Evolutionary conservation across 1,140 invertebrate species (phyloP), one percentile per base, ranked within the genome.

Genomic region (Marisa cornuarietis): DNA sequence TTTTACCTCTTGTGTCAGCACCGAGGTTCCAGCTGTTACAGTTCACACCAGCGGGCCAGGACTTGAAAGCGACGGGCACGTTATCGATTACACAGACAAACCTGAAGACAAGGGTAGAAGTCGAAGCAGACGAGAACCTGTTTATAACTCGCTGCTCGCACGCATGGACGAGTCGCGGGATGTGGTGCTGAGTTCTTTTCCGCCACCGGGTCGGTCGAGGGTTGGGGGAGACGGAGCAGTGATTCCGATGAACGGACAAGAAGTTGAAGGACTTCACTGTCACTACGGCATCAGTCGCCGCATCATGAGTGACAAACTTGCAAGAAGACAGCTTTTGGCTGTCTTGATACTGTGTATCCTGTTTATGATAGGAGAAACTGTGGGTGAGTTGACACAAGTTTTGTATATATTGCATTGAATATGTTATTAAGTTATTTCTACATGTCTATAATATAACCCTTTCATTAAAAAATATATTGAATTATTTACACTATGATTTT

Each of bases 301-400:
- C 8, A 79, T 74, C 71, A 65, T 79, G 54, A 68, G 52, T 9
- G 88, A 89, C 79, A 85, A 80, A 78, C 69, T 86, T 49, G 96
- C 96, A 0, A 91, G 95, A 62, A 94, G 94, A 86, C 96, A 97
- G 91, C 92, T 98, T 51, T 95, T 97, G 75, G 93, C 96, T 79
- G 96, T 96, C 71, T 96, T 95, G 91, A 88, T 95, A 78, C 89
- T 98, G 71, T 98, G 97, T 92, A 93, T 97, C 42, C 86, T 97
- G 83, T 98, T 98, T 89, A 98, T 98, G 97, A 94, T 97, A 85
- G 95, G 94, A 81, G 97, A 98, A 94, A 93, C 95, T 85, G 92
- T 96, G 71, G 96, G 96, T 94, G 91, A 92, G 89, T 85, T 22
- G 24, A 6, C 20, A 69, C 22, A 61, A 69, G 49, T 22, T 63